A percentile compares a stretch with the other conserved stretches of the same genome.
These are phyloP conservation scores for Cuniculus paca DNA, from an alignment of 2,797 vertebrate species.

Conservation along the genomic window DNA sequence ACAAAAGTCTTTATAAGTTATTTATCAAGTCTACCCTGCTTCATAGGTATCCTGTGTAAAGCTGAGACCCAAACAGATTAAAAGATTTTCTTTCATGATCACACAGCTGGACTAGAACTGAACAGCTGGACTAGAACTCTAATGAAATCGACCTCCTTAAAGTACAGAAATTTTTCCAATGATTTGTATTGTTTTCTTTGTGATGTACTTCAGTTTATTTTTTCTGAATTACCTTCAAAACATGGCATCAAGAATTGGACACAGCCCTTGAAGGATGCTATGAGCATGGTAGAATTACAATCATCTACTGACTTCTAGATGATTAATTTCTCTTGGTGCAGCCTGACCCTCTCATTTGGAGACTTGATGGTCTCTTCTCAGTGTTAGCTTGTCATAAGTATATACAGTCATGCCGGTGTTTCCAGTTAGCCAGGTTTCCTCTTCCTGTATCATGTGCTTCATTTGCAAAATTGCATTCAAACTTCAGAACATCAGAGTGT, in stretches of 20 bases:
- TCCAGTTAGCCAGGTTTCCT: neutral
- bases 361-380: neutral
- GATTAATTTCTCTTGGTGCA: neutral
- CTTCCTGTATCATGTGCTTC: neutral
- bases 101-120: neutral
- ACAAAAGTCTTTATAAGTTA: conserved; percentile 58
- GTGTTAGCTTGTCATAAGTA: neutral
- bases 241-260: neutral
- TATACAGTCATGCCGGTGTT: neutral
- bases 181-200: neutral
- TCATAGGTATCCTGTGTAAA: neutral
- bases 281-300: neutral
- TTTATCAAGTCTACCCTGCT: conserved; percentile 56
- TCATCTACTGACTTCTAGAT: neutral
- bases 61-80: neutral
- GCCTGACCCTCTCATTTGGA: neutral
- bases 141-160: neutral
- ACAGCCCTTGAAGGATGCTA: neutral
- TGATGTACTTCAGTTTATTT: neutral
- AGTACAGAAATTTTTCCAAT: neutral
- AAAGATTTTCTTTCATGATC: conserved; percentile 6
- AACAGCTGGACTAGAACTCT: neutral
- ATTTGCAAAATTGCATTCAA: neutral
- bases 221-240: neutral
- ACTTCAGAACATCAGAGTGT: neutral